Evolutionary conservation across 2,113 vertebrate species (phyloP), one percentile per base, ranked within the genome.

Genomic region (Otocyon megalotis): DNA sequence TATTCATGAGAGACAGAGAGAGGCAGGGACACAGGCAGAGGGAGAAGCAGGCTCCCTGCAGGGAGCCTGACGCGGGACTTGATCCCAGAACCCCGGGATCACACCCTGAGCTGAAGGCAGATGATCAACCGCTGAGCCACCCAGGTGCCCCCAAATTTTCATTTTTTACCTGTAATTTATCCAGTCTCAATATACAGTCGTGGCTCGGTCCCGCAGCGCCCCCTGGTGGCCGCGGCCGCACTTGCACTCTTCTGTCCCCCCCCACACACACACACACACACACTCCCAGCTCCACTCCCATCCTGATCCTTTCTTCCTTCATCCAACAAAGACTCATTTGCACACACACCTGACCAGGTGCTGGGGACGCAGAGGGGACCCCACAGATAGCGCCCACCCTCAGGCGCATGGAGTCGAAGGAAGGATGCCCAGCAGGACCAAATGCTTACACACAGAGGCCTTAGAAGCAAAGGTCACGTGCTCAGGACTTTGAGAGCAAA

Each of bases 171-270:
- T 35, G 74, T 10, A 58, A 5, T 3, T 1, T 0, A 3, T 28
- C 19, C 60, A 16, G 2, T 3, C 58, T 56, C 63, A 8, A 30
- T 28, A 32, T 13, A 30, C 3, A 72, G 69, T 22, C 19, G 2
- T 10, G 0, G 24, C 37, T 8, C 5, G 28, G 79, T n/a, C 53
- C 72, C 76, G 69, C 79, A 96, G 96, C 24, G 54, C n/a, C 84
- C 93, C 88, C 97, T 93, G 83, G 90, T 54, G 97, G 92, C 48
- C 3, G 0, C 4, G 0, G 20, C 14, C 56, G 14, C 35, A 92
- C 3, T 43, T 4, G 32, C 43, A 17, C 19, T 5, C 43, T 71
- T 17, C 62, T 54, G 17, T 24, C 22, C 0, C 43, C 20, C n/a
- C n/a, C n/a, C n/a, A n/a, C n/a, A n/a, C n/a, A n/a, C n/a, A n/a